These are phyloP conservation scores for Sinocyclocheilus rhinocerous DNA, from an alignment of 2,113 vertebrate genomes.

Conservation along the genomic window DNA sequence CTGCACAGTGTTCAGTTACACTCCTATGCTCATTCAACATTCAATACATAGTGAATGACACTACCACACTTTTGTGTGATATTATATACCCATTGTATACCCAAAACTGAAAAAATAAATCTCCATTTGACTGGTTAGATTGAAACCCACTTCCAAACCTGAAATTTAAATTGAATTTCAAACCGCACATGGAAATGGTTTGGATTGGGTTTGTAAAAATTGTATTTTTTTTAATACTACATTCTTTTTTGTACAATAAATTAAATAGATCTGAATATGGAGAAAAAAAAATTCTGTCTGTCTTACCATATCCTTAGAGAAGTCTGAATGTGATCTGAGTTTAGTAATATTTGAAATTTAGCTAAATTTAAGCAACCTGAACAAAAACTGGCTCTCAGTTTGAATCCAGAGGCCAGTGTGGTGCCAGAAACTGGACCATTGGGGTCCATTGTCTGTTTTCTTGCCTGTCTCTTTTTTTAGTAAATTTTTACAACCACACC, in stretches of 20 bases:
- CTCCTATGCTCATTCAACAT: neutral
- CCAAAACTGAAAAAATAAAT: neutral
- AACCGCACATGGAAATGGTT: neutral
- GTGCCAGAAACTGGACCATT: neutral
- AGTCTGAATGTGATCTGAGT: neutral
- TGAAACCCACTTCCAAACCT: neutral
- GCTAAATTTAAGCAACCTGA: neutral
- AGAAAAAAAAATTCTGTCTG: neutral
- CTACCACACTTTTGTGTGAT: neutral
- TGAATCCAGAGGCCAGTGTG: neutral
- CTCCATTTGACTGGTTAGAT: neutral
- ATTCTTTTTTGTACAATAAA: neutral
- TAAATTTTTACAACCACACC: slow-evolving; percentile 59
- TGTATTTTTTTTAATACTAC: neutral
- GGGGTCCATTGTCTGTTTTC: neutral
- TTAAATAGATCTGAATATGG: neutral
- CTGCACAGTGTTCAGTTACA: neutral
- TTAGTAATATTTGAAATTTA: neutral
- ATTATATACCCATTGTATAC: neutral
- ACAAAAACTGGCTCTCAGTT: neutral
- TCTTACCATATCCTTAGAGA: neutral
- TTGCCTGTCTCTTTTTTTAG: neutral
- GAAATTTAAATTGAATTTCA: neutral
- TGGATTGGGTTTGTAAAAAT: neutral
- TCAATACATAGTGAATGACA: neutral